Evolutionary conservation across 2,888 invertebrate genomes (phyloP), one percentile per base, ranked within the genome.

Genomic region (Hydrotaea diabolus): DNA sequence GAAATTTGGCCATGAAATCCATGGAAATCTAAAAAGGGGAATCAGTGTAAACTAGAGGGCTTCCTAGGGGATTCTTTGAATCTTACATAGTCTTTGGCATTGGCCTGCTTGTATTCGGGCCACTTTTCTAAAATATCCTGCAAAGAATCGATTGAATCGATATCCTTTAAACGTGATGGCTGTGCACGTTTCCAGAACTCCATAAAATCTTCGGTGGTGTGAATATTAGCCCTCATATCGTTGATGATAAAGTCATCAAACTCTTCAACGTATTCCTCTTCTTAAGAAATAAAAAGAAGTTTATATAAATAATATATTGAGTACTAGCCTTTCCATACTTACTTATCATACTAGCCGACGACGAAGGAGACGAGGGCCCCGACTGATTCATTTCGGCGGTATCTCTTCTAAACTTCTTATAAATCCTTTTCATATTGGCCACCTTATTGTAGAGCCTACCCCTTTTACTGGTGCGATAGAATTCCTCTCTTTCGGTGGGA

Each of bases 391-490:
- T 9, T 8, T 15, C 19, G 2, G 62, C 15, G 17, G 21, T 39
- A 3, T 73, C 79, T 49, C 71, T 75, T 7, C 55, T 73, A 39
- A 79, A 79, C 69, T 82, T 85, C 17, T 76, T 82, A 17, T 82
- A 80, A 15, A 80, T 62, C 23, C 85, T 79, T 31, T 82, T 85
- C 85, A 85, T 69, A 57, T 85, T 85, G 21, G 79, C 79, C 4
- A 85, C 76, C 71, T 85, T 85, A 80, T 85, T 85, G 19, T 85
- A 85, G 21, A 85, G 76, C 9, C 85, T 79, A 0, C 85, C 85
- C 5, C 85, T 62, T 71, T 69, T 79, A n/a, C 82, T 79, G 11
- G 82, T 85, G 17, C 85, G 79, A 80, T 85, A 85, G 49, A 80
- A 85, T 49, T 85, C 85, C 0, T 57, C 73, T 5, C 74, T 73